Conservation (phyloP, 2,113 vertebrate genomes). For the Ardeotis arabs region DNA sequence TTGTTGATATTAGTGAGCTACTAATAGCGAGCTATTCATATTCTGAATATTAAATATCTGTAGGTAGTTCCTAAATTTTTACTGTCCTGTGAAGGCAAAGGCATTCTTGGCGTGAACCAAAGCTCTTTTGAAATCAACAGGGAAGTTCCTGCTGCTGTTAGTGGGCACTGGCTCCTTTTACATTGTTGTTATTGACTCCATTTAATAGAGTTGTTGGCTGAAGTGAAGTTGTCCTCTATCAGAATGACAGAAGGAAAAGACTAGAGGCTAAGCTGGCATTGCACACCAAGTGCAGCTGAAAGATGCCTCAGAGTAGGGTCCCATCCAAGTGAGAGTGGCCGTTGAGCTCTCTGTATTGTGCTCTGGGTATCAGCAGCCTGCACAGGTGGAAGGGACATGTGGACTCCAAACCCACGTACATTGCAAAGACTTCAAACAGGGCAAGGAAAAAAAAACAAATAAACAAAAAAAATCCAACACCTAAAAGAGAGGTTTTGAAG, state of each 20-base stretch:
- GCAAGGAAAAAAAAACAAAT: not conserved
- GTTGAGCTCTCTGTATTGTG: not conserved
- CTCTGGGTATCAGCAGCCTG: not conserved
- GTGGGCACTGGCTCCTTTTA: not conserved
- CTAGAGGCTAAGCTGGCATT: not conserved
- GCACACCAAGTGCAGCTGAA: not conserved
- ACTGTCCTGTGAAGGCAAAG: not conserved
- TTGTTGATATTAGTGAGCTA: not conserved
- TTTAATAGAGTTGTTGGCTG: not conserved
- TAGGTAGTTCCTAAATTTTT: not conserved
- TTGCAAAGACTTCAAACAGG: not conserved
- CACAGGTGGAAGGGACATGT: not conserved
- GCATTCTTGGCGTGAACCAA: not conserved
- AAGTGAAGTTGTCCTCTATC: not conserved
- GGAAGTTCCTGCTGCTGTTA: not conserved
- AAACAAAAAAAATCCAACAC: not conserved
- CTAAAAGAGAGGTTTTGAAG: not conserved
- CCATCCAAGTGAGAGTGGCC: not conserved
- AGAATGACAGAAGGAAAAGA: not conserved
- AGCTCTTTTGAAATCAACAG: not conserved
- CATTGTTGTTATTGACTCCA: fast-evolving
- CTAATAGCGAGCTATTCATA: not conserved
- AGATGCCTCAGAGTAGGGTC: not conserved
- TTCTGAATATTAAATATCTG: not conserved
- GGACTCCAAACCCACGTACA: not conserved